Base-by-base conservation (phyloP, 2,113 vertebrate species). In the Terrapene triunguis region DNA sequence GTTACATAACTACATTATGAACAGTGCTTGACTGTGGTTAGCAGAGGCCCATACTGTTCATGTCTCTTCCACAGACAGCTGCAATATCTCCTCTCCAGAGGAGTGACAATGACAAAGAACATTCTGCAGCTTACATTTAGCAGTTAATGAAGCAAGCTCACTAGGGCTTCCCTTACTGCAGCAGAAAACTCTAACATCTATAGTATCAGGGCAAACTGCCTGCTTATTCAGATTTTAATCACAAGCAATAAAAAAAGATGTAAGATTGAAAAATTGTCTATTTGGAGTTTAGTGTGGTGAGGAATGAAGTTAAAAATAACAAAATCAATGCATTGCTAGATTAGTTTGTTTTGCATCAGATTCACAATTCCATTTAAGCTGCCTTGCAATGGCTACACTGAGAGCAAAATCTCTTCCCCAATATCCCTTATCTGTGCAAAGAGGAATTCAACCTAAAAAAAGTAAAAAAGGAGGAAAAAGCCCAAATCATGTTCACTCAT, bases 141-240 rank as follows among this genome's bases (percentile, higher is more conserved):
- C 11, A 87, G 82, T 87, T 96, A 92, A 92, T 86, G 21, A 55
- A 21, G 22, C 85, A 84, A 95, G 94, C 19, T 81, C 91, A 87
- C 38, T 78, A 69, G 47, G 47, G 47, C 4, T 94, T 93, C 57
- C 74, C 91, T 85, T 65, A 53, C 4, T 17, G 84, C 29, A 84
- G 22, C 6, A 87, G 51, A 50, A 91, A 94, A 92, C 10, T 4
- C n/a, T 83, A 85, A 87, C 24, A 81, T 85, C 80, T 95, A 22
- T 85, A 85, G 1, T 54, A 74, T 85, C 12, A 47, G 35, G 62
- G 38, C 6, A 53, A 90, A 22, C 4, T 90, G 81, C 47, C 72
- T 72, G 13, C 4, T 79, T 54, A 84, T 14, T 88, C 29, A 17
- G 53, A 8, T 81, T 90, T 91, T 90, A 92, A 84, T 51, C 82